phyloP scores from a whole-genome alignment of 2,888 invertebrate species.

The Listrodromus nycthemerus region DNA sequence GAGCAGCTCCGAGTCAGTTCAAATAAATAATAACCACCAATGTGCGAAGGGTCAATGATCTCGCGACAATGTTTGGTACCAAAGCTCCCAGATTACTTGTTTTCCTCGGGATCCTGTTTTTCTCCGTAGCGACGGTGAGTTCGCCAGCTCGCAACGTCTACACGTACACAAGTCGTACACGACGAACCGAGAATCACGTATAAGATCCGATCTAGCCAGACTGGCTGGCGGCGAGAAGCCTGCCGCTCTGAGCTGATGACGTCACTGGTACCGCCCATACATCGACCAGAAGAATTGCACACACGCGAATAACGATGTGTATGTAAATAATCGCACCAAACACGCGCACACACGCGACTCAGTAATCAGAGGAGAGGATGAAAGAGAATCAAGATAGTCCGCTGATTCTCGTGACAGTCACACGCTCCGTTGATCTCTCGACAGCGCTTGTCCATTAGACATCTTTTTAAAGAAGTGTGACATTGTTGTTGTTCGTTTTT shows the following conservation, averaged over 20 bases:
- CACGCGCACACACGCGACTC: background rate
- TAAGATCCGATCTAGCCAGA: conserved; percentile 75
- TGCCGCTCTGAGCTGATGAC: conserved; percentile 76
- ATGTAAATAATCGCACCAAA: conserved; percentile 6
- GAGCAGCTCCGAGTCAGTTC: background rate
- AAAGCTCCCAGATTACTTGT: conserved; percentile 68
- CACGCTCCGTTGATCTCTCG: conserved; percentile 29
- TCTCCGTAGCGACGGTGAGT: conserved; percentile 13
- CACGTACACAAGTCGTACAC: conserved; percentile 5
- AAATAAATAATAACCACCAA: background rate
- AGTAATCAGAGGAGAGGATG: conserved; percentile 19
- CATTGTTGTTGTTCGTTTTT: conserved; percentile 21
- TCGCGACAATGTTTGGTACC: conserved; percentile 7
- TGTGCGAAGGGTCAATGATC: conserved; percentile 42
- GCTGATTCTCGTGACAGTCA: conserved; percentile 33
- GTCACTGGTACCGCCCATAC: conserved; percentile 72
- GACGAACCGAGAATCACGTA: conserved; percentile 30
- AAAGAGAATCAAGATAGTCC: conserved; percentile 15
- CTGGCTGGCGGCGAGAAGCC: conserved; percentile 76
- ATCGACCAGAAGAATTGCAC: conserved; percentile 42
- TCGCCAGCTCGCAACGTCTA: conserved; percentile 9
- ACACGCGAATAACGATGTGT: conserved; percentile 13
- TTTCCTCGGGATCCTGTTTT: conserved; percentile 45
- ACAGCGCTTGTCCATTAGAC: conserved; percentile 50
- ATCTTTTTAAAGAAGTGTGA: conserved; percentile 25